Conservation (phyloP, 2,797 vertebrate species). For the Sebastes melanostomus region DNA sequence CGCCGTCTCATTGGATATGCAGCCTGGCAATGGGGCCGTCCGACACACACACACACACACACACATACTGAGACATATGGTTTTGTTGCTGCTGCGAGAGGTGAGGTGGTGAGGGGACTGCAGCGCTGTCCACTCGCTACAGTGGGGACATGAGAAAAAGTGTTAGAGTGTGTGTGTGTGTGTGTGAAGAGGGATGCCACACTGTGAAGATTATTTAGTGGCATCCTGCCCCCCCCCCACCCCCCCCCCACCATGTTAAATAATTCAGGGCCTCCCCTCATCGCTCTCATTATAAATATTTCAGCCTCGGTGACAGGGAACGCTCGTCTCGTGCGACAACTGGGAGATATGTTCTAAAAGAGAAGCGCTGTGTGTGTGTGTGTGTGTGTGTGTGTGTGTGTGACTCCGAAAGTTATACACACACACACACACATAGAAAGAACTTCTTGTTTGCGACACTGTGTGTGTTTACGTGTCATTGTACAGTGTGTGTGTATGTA, state of each 20-base stretch:
- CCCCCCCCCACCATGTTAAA: conserved; percentile 81
- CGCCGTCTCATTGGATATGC: conserved; percentile 24
- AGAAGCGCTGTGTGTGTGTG: conserved; percentile 36
- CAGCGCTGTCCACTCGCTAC: conserved; percentile 22
- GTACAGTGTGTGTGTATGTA: not conserved
- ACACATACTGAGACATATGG: conserved; percentile 30
- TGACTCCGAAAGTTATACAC: not conserved
- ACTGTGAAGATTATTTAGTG: conserved; percentile 89
- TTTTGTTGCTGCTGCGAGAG: conserved; percentile 20
- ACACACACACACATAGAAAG: not conserved
- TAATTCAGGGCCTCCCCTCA: conserved; percentile 90
- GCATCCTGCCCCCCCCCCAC: conserved; percentile 33
- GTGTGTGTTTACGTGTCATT: conserved; percentile 25
- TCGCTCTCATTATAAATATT: conserved; percentile 94
- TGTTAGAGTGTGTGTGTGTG: not conserved
- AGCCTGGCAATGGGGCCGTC: not conserved
- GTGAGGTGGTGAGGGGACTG: conserved; percentile 6
- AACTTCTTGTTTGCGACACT: conserved; percentile 23
- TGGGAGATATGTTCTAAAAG: conserved; percentile 75
- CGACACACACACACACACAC: conserved; percentile 2
- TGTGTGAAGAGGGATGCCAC: conserved; percentile 31
- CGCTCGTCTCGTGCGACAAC: conserved; percentile 87
- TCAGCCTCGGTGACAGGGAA: conserved; percentile 90
- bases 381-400: not conserved
- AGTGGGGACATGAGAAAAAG: conserved; percentile 1